phyloP scores from a whole-genome alignment of 2,888 invertebrate genomes.

The Crioceris asparagi region DNA sequence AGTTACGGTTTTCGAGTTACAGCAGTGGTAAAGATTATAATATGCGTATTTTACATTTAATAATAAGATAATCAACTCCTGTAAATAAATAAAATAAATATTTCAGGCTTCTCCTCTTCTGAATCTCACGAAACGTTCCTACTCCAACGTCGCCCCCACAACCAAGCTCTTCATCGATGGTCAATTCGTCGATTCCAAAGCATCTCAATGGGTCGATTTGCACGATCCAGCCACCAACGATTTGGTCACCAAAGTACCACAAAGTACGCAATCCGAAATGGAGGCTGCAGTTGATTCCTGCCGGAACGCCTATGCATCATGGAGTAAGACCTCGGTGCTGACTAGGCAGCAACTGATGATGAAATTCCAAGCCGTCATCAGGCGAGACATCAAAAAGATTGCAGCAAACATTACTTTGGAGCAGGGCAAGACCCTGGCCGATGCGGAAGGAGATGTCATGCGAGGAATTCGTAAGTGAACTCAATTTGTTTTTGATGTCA shows the following conservation, averaged over 20 bases:
- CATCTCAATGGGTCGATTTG: constrained; percentile 88
- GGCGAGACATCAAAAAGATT: constrained; percentile 77
- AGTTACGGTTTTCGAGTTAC: too few relatives aligned
- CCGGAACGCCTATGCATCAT: constrained; percentile 62
- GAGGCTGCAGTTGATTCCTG: constrained; percentile 77
- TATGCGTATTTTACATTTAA: too few relatives aligned
- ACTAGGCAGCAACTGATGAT: constrained; percentile 68
- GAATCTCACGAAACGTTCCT: constrained; percentile 9
- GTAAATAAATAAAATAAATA: too few relatives aligned
- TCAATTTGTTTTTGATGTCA: too few relatives aligned
- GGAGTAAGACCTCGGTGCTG: constrained; percentile 86
- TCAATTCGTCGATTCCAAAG: constrained; percentile 84
- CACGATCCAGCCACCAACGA: constrained; percentile 92
- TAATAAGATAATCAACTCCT: too few relatives aligned
- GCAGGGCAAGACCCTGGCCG: constrained; percentile 93
- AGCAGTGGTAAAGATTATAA: too few relatives aligned
- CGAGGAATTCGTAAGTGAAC: constrained; percentile 83
- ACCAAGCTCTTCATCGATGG: constrained; percentile 94
- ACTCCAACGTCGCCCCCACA: constrained; percentile 44
- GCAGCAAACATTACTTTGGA: constrained; percentile 89
- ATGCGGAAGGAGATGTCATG: constrained; percentile 97
- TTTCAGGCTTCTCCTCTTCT: constrained; percentile 15
- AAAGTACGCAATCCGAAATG: constrained; percentile 82
- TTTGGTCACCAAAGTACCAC: constrained; percentile 72
- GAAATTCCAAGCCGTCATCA: constrained; percentile 71